These are phyloP conservation scores for Haemorhous mexicanus DNA, from an alignment of 2,113 vertebrate species.

Conservation along the genomic window DNA sequence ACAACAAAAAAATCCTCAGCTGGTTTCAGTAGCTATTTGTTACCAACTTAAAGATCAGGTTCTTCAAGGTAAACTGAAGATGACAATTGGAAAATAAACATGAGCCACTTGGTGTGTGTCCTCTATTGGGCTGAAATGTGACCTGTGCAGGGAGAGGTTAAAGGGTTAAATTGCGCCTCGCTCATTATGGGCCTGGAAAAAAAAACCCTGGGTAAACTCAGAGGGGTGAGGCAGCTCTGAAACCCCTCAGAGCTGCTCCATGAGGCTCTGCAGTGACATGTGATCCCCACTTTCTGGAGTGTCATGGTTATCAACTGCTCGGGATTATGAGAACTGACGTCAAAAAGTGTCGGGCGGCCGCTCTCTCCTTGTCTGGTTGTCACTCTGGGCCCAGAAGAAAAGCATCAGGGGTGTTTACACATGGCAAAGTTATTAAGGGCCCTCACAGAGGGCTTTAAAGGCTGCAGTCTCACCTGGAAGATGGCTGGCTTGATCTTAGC, in stretches of 20 bases:
- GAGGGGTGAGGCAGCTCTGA: not conserved
- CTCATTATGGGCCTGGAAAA: not conserved
- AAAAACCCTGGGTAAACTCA: not conserved
- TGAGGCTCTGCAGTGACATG: not conserved
- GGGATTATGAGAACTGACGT: slow-evolving; percentile 48
- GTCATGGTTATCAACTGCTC: slow-evolving; percentile 27
- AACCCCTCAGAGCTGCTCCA: not conserved
- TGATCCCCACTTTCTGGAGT: slow-evolving; percentile 4
- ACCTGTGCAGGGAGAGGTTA: slow-evolving; percentile 20
- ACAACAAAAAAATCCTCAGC: not conserved
- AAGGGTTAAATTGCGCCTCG: slow-evolving; percentile 36
- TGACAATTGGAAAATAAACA: slow-evolving; percentile 62
- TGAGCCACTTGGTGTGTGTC: slow-evolving; percentile 21
- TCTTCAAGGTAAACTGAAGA: slow-evolving; percentile 61
- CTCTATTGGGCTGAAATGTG: slow-evolving; percentile 33
- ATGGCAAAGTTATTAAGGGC: slow-evolving; percentile 43
- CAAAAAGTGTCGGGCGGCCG: not conserved
- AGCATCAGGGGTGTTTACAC: slow-evolving; percentile 34
- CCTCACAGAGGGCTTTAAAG: not conserved
- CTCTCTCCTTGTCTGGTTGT: not conserved
- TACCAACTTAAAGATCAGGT: slow-evolving; percentile 48
- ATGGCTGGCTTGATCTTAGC: not conserved
- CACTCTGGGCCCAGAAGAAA: slow-evolving; percentile 56
- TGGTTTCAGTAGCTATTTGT: slow-evolving; percentile 55
- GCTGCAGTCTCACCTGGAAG: slow-evolving; percentile 30